A percentile compares a stretch with the other conserved stretches of the same genome.
Evolutionary conservation across 2,888 invertebrate genomes (phyloP).

Genomic region (Clistopyga incitator): DNA sequence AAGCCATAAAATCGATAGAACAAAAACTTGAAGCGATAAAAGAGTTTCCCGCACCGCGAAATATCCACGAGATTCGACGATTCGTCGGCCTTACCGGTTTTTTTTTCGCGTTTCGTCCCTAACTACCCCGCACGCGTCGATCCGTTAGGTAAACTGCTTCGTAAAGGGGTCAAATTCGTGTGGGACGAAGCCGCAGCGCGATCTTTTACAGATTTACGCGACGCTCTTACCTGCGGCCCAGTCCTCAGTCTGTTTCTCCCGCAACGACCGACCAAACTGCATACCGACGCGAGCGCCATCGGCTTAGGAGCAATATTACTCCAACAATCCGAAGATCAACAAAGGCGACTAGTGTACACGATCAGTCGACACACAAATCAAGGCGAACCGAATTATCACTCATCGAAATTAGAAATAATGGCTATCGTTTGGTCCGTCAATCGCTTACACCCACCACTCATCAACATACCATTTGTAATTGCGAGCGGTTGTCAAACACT

Average conservation of each 20-base stretch:
- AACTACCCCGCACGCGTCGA: slow-evolving; percentile 22
- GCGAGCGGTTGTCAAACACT: slow-evolving; percentile 66
- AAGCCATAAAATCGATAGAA: slow-evolving; percentile 52
- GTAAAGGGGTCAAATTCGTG: slow-evolving; percentile 18
- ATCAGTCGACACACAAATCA: slow-evolving; percentile 67
- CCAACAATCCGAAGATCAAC: neutral
- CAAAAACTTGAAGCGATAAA: slow-evolving; percentile 68
- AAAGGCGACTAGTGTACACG: slow-evolving; percentile 65
- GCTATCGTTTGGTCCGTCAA: slow-evolving; percentile 66
- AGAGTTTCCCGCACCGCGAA: slow-evolving; percentile 35
- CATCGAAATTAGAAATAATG: slow-evolving; percentile 63
- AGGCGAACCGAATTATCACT: slow-evolving; percentile 65
- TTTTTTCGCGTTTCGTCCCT: slow-evolving; percentile 54
- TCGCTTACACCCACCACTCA: slow-evolving; percentile 1
- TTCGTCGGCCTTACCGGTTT: slow-evolving; percentile 41
- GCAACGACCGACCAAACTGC: slow-evolving; percentile 28
- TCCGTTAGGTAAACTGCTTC: slow-evolving; percentile 18
- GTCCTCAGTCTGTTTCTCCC: slow-evolving; percentile 24
- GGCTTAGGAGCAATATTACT: slow-evolving; percentile 47
- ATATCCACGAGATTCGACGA: slow-evolving; percentile 48
- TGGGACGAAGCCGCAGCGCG: slow-evolving; percentile 29
- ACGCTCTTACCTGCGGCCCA: slow-evolving; percentile 28
- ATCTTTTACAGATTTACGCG: slow-evolving; percentile 38
- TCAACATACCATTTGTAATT: slow-evolving; percentile 41
- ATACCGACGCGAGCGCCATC: slow-evolving; percentile 46